phyloP scores from a whole-genome alignment of 2,888 invertebrate species.

The Stenichneumon culpator region DNA sequence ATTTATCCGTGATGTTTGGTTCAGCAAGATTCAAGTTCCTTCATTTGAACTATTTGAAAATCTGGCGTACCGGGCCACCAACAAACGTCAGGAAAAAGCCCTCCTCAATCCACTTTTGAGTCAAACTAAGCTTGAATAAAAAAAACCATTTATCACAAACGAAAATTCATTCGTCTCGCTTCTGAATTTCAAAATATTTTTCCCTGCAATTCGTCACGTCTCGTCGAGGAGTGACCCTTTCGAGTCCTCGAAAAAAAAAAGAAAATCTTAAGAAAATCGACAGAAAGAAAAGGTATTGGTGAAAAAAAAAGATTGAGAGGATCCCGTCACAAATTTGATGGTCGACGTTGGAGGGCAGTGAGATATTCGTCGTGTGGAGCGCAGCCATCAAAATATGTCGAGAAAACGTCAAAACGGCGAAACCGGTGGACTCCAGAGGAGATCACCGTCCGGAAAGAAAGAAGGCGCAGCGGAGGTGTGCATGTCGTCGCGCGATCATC shows the following conservation, averaged over 20 bases:
- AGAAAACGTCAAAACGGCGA: conserved; percentile 68
- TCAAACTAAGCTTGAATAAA: not conserved
- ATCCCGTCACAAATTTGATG: conserved; percentile 41
- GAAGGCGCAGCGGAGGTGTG: not conserved
- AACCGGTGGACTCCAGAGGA: not conserved
- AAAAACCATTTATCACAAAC: not conserved
- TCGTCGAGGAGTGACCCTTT: not conserved
- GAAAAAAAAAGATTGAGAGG: conserved; percentile 22
- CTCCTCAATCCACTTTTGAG: not conserved
- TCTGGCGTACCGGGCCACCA: not conserved
- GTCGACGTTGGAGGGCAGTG: conserved; percentile 11
- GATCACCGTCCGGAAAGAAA: conserved; percentile 47
- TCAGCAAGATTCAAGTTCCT: not conserved
- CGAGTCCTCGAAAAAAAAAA: not conserved
- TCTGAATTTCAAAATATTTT: not conserved
- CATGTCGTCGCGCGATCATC: conserved; percentile 6
- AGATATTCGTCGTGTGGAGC: conserved; percentile 20
- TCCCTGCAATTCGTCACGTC: not conserved
- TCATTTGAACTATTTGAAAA: not conserved
- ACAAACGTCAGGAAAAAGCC: not conserved
- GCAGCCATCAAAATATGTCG: conserved; percentile 64
- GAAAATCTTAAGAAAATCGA: not conserved
- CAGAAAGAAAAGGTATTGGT: not conserved
- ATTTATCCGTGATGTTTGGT: not conserved
- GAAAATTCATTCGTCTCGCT: conserved; percentile 1